Conservation (phyloP, 2,113 vertebrate genomes). For the Leiothrix lutea region DNA sequence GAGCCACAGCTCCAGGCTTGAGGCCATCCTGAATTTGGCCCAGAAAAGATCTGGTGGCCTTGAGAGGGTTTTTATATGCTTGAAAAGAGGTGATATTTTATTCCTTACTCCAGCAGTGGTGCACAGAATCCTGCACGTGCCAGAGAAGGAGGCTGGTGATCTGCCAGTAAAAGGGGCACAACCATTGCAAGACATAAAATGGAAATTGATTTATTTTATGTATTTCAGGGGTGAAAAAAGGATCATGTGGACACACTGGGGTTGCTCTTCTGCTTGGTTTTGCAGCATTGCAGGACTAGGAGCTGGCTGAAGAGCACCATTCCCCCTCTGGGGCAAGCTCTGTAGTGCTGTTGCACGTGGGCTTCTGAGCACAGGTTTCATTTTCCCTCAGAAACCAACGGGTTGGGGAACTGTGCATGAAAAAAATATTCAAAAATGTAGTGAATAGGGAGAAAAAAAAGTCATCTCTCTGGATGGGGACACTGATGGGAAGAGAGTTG, state of each 20-base stretch:
- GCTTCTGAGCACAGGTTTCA: not conserved
- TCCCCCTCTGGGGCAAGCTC: not conserved
- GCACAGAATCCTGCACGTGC: not conserved
- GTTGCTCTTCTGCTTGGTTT: not conserved
- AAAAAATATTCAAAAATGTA: not conserved
- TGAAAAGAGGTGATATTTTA: not conserved
- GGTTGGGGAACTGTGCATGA: not conserved
- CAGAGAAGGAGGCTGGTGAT: not conserved
- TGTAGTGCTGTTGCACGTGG: accelerated
- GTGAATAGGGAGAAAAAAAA: not conserved
- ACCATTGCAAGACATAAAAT: not conserved
- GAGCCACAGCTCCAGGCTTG: accelerated
- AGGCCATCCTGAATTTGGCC: not conserved
- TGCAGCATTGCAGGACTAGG: not conserved
- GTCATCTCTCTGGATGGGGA: not conserved
- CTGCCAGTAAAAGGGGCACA: not conserved
- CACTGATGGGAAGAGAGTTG: not conserved
- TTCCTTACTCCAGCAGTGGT: not conserved
- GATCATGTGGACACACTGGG: not conserved
- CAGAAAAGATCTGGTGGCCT: not conserved
- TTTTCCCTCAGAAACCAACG: not conserved
- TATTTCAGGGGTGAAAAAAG: accelerated
- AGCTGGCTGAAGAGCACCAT: not conserved
- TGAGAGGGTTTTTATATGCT: not conserved
- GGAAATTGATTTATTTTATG: not conserved